These are phyloP conservation scores for Melanotaenia duboulayi DNA, from an alignment of 2,113 vertebrate species.

Conservation along the genomic window DNA sequence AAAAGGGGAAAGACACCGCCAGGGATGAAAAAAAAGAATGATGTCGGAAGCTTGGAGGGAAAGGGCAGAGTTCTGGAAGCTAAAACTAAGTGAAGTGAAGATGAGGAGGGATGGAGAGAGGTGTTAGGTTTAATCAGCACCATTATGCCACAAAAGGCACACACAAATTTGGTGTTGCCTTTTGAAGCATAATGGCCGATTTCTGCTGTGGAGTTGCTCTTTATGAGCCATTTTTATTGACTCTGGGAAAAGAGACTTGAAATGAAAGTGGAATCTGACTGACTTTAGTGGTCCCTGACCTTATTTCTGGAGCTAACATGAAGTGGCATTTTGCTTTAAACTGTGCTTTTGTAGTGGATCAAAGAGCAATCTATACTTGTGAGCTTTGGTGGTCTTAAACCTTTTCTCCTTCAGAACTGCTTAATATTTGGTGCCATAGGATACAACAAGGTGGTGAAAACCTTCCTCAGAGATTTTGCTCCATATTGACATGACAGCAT, in stretches of 20 bases:
- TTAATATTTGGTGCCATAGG: too few relatives aligned
- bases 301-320: not conserved
- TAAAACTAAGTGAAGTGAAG: not conserved
- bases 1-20: not conserved
- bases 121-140: not conserved
- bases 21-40: conserved; percentile 24
- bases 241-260: too few relatives aligned
- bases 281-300: not conserved
- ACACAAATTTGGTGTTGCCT: not conserved
- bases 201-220: not conserved
- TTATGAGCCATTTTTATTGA: not conserved
- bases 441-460: too few relatives aligned
- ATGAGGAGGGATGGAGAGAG: not conserved
- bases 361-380: not conserved
- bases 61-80: conserved; percentile 21
- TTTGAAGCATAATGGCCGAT: conserved; percentile 2
- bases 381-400: not conserved
- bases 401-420: too few relatives aligned
- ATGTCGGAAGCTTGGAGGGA: not conserved
- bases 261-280: not conserved
- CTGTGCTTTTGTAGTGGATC: not conserved
- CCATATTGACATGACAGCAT: too few relatives aligned
- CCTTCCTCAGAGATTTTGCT: too few relatives aligned
- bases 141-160: too few relatives aligned
- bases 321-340: not conserved